Evolutionary conservation across 2,888 invertebrate genomes (phyloP).

Genomic region (Hydriomena furcata): DNA sequence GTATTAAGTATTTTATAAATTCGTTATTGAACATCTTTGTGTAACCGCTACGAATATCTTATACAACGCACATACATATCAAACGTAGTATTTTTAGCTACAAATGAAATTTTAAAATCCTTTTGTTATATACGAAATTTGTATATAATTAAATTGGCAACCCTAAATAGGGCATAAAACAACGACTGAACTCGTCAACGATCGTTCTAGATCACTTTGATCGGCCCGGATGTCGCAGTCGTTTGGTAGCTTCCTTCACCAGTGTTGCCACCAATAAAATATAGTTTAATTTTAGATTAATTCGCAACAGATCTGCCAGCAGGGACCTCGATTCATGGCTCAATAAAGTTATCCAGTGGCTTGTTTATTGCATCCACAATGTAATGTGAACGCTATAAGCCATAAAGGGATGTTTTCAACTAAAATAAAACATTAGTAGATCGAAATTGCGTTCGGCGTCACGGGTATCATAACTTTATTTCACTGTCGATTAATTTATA

Average conservation of each 20-base stretch:
- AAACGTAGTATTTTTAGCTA: no score
- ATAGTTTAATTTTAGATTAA: conserved; percentile 71
- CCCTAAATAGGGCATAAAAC: conserved; percentile 54
- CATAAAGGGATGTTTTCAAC: conserved; percentile 38
- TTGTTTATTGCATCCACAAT: conserved; percentile 56
- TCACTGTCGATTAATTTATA: conserved; percentile 16
- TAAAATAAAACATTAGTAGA: conserved; percentile 43
- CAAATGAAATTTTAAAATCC: no score
- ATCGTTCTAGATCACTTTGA: conserved; percentile 73
- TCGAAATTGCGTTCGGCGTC: conserved; percentile 30
- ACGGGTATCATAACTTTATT: conserved; percentile 31
- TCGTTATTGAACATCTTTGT: no score
- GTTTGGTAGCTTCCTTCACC: conserved; percentile 60
- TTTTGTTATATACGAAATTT: no score
- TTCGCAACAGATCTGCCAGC: conserved; percentile 57
- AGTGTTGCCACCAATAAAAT: conserved; percentile 60
- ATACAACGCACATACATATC: no score
- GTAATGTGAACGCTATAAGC: conserved; percentile 43
- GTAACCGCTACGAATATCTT: no score
- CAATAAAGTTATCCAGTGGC: conserved; percentile 55
- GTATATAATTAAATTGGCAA: conserved; percentile 3
- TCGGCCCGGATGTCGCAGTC: conserved; percentile 73
- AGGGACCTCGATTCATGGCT: conserved; percentile 53
- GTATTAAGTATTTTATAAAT: no score
- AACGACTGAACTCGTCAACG: conserved; percentile 47